Evolutionary conservation across 2,888 invertebrate species (phyloP), one percentile per base, ranked within the genome.

Genomic region (Theretra japonica): DNA sequence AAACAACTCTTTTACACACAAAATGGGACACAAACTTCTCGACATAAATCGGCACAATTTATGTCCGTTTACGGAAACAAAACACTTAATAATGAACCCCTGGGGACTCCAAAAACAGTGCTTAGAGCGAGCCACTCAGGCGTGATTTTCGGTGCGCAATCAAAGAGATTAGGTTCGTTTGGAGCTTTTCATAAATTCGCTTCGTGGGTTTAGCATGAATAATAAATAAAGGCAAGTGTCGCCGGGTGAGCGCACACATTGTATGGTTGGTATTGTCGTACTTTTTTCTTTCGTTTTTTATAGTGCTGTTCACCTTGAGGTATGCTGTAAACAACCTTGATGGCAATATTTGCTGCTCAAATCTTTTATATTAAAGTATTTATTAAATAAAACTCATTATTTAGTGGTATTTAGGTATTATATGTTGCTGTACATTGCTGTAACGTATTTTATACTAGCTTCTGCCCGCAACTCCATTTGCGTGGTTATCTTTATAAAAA

Each of bases 101-200:
- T 65, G 30, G 73, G 69, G 73, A 73, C 70, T 62, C 73, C 59
- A 74, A 76, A 77, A 79, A 76, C 75, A 65, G 72, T 74, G 72
- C 73, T 74, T 75, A 72, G 74, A 75, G 76, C 74, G 76, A 75
- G 76, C 73, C 74, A 75, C 72, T 79, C 71, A 72, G 70, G 73
- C 73, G 75, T 72, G 74, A 79, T 80, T 80, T 79, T 78, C 74
- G 74, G 68, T 72, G 69, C 73, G 72, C 79, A 78, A 70, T 78
- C 76, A 76, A 77, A 79, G 70, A 75, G 75, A 80, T 80, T 78
- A 78, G 68, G 75, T 71, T 69, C 80, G 77, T 81, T 77, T 74
- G 68, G 71, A 71, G 70, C 73, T 69, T 75, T 77, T 75, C 75
- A 78, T 78, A 78, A 78, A 79, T 78, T 79, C 70, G 76, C 76